Evolutionary conservation across 2,888 invertebrate genomes (phyloP).

Genomic region (Frankliniella fusca): DNA sequence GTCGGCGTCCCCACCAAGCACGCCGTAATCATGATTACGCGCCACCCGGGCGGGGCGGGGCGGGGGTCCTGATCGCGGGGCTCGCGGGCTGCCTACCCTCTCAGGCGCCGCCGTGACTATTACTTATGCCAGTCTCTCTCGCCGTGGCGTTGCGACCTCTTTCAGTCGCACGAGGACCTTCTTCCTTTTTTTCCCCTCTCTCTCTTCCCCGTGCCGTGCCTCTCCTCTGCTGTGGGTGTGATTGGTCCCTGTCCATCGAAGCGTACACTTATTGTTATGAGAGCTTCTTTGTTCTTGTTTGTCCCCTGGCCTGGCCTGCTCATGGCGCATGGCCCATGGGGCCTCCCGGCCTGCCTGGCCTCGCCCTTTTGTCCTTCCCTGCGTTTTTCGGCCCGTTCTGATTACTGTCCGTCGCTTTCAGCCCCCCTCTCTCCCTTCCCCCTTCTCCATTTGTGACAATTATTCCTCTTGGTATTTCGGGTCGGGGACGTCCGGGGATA

Average conservation of each 20-base stretch:
- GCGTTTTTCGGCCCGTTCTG: background rate
- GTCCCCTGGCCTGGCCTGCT: conserved; percentile 12
- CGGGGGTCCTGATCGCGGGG: no score
- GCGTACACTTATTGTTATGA: conserved; percentile 31
- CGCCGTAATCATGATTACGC: background rate
- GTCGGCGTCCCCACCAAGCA: background rate
- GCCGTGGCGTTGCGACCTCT: background rate
- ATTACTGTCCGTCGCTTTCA: background rate
- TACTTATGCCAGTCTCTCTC: conserved; percentile 4
- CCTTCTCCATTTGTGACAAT: no score
- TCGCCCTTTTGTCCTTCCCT: background rate
- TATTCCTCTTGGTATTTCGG: no score
- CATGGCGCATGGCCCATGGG: background rate
- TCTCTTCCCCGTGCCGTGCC: background rate
- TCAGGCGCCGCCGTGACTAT: background rate
- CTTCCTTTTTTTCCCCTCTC: background rate
- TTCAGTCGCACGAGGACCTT: conserved; percentile 2
- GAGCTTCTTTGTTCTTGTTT: conserved; percentile 23
- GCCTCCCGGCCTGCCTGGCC: conserved; percentile 4
- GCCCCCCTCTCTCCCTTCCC: no score
- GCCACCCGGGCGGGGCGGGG: background rate
- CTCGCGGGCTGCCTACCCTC: background rate
- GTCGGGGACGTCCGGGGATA: no score
- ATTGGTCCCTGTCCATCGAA: conserved; percentile 29
- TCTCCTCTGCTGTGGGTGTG: conserved; percentile 2